phyloP scores from a whole-genome alignment of 1,140 invertebrate species.

The Muscidifurax raptorellus region DNA sequence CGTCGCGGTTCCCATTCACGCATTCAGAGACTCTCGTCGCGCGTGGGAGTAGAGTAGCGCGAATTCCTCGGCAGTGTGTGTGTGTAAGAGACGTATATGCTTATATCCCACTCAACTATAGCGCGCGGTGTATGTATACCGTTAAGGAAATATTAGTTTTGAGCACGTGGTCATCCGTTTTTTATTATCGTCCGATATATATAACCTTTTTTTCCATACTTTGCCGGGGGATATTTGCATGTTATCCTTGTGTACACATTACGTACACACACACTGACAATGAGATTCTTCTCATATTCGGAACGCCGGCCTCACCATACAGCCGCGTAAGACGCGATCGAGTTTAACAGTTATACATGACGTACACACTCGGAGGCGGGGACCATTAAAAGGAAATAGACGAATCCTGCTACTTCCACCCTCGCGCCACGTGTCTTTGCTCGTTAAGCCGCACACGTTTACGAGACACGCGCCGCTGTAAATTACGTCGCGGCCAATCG shows the following conservation, averaged over 20 bases:
- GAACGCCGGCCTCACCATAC: neutral
- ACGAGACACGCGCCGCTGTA: constrained; percentile 55
- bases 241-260: no score
- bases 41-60: neutral
- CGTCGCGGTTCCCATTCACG: neutral
- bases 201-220: neutral
- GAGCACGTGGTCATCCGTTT: neutral
- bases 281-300: neutral
- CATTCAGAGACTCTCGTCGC: neutral
- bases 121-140: constrained; percentile 4
- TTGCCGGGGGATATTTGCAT: no score
- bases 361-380: neutral
- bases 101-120: neutral
- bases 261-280: neutral
- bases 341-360: neutral
- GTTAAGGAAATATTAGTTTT: constrained; percentile 31
- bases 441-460: constrained; percentile 60
- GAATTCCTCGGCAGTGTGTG: neutral
- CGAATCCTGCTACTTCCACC: neutral
- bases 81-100: neutral
- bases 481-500: constrained; percentile 60
- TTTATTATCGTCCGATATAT: neutral
- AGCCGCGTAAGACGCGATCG: neutral
- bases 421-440: constrained; percentile 51
- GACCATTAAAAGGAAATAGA: neutral